These are phyloP conservation scores for Actinostola sp. DNA, from an alignment of 92 coral and sea anemone species.

Conservation along the genomic window DNA sequence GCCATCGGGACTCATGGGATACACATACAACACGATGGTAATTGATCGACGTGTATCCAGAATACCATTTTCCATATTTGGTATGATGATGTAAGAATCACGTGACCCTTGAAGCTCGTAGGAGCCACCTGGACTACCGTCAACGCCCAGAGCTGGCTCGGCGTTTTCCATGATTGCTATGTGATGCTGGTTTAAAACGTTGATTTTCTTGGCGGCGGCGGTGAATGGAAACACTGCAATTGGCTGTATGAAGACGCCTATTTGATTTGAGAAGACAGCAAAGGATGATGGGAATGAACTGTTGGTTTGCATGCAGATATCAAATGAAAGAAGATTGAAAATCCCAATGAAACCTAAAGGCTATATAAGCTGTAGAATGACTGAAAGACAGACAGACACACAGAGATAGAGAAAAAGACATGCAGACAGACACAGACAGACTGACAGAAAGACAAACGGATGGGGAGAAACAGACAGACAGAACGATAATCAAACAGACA, in stretches of 20 bases:
- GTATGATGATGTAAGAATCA: constrained; percentile 65
- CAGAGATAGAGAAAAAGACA: too few relatives aligned
- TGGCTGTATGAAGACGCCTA: constrained; percentile 46
- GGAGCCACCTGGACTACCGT: constrained; percentile 44
- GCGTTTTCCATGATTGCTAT: constrained; percentile 11
- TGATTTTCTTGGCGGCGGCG: constrained; percentile 27
- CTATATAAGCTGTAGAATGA: too few relatives aligned
- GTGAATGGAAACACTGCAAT: constrained; percentile 69
- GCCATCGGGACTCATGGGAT: constrained; percentile 58
- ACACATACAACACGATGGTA: constrained; percentile 61
- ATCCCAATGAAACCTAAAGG: too few relatives aligned
- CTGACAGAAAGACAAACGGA: too few relatives aligned
- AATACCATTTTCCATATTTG: constrained; percentile 41
- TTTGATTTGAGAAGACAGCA: background rate
- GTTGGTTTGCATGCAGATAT: too few relatives aligned
- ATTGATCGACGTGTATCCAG: constrained; percentile 73
- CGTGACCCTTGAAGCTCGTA: constrained; percentile 58
- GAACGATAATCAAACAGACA: too few relatives aligned
- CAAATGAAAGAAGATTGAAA: too few relatives aligned
- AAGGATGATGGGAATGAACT: too few relatives aligned
- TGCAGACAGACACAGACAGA: too few relatives aligned
- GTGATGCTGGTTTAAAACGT: constrained; percentile 44
- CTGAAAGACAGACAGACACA: too few relatives aligned
- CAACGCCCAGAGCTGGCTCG: constrained; percentile 47
- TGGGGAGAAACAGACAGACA: too few relatives aligned